Conservation (phyloP, 2,797 vertebrate genomes). For the Antrozous pallidus region DNA sequence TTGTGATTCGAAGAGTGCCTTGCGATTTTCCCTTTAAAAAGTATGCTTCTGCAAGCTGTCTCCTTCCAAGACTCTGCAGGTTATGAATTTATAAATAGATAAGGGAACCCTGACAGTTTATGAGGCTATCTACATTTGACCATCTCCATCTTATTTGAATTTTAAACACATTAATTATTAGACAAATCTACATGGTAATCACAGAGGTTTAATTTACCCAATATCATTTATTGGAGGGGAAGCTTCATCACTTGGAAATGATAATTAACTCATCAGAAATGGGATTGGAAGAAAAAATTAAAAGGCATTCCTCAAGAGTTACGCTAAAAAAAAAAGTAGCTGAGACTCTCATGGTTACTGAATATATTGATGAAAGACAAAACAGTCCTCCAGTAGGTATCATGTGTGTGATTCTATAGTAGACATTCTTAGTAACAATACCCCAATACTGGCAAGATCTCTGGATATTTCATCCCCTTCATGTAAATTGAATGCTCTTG, state of each 20-base stretch:
- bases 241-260: conserved; percentile 54
- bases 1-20: background rate
- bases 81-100: conserved; percentile 13
- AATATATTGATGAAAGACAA: background rate
- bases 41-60: background rate
- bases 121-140: conserved; percentile 16
- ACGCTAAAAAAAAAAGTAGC: background rate
- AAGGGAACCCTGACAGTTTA: background rate
- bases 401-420: background rate
- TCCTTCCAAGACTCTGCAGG: background rate
- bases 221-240: conserved; percentile 45
- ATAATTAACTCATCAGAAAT: conserved; percentile 68
- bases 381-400: background rate
- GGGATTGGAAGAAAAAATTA: background rate
- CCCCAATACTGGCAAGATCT: background rate
- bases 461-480: background rate
- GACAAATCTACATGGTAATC: conserved; percentile 57
- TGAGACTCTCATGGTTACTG: background rate
- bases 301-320: conserved; percentile 14
- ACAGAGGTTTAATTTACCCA: conserved; percentile 53
- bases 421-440: background rate
- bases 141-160: conserved; percentile 51
- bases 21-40: background rate
- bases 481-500: background rate
- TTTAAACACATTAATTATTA: conserved; percentile 67